Base-by-base conservation (phyloP, 2,113 vertebrate species). In the Rynchops niger region DNA sequence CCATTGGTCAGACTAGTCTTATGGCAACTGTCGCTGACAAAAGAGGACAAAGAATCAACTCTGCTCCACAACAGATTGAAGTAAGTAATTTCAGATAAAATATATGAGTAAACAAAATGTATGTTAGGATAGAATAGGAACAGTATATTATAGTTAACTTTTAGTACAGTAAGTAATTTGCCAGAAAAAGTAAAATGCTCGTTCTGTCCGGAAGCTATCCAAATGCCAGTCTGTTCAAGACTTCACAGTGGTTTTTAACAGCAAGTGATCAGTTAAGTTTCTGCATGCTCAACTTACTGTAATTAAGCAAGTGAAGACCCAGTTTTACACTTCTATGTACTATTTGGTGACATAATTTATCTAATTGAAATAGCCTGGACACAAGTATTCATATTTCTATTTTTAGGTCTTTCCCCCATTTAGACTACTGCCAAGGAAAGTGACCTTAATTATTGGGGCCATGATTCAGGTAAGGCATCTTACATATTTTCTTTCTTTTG, bases 401-500 rank as follows among this genome's bases (percentile, higher is more conserved):
- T 55, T 81, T 63, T 89, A 99, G 99, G 99, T 99, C 19, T 99
- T 99, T 95, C 99, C 99, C 11, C 99, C 99, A 0, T 99, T 99
- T 97, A 98, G 98, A 77, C 92, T 99, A 47, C 98, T 99, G 50
- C 99, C 99, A 40, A 98, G 98, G 92, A 99, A 98, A 95, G 98
- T 99, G 74, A 99, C 99, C 3, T 95, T 99, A 50, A 98, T 99
- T 66, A 98, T 98, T 36, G 99, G 99, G 53, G 99, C 99, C 29
- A 97, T 97, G 91, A 99, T 99, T 98, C 99, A 99, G 98, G 99
- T 99, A 93, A 88, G 94, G 17, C 36, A 61, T n/a, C 49, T 81
- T 29, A 11, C 4, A 0, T 70, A 8, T 38, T 73, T 49, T 69
- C 26, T 76, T 82, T 67, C 8, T 66, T 40, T 38, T 40, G 11